These are phyloP conservation scores for Nemurella pictetii DNA, from an alignment of 2,888 invertebrate species.

Conservation along the genomic window DNA sequence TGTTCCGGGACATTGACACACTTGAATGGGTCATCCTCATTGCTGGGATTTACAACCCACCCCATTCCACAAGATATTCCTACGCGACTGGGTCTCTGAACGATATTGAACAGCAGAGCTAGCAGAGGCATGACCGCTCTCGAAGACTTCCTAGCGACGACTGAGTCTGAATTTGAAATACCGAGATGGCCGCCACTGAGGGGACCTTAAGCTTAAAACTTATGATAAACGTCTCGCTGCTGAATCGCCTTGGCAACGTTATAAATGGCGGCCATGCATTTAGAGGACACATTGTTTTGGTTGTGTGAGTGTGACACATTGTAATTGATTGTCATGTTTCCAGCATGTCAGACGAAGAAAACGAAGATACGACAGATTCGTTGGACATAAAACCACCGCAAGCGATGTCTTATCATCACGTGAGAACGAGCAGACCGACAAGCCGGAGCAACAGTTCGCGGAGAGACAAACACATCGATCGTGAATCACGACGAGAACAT, in stretches of 20 bases:
- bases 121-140: too few species aligned
- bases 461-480: conserved; percentile 42
- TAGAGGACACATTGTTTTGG: conserved; percentile 45
- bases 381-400: conserved; percentile 93
- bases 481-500: conserved; percentile 33
- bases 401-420: conserved; percentile 58
- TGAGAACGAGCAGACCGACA: conserved; percentile 28
- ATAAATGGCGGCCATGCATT: conserved; percentile 49
- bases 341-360: conserved; percentile 70
- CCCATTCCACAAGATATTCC: too few species aligned
- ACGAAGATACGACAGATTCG: conserved; percentile 75
- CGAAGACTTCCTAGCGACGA: too few species aligned
- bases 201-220: background rate
- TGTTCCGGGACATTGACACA: too few species aligned
- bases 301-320: background rate
- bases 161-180: too few species aligned
- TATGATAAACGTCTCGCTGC: background rate
- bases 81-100: too few species aligned
- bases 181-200: too few species aligned
- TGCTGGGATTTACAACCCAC: too few species aligned
- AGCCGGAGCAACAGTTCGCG: conserved; percentile 49
- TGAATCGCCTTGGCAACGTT: background rate
- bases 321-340: conserved; percentile 42
- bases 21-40: too few species aligned
- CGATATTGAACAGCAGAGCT: too few species aligned